phyloP scores from a whole-genome alignment of 2,888 invertebrate species.

The Latrodectus elegans region DNA sequence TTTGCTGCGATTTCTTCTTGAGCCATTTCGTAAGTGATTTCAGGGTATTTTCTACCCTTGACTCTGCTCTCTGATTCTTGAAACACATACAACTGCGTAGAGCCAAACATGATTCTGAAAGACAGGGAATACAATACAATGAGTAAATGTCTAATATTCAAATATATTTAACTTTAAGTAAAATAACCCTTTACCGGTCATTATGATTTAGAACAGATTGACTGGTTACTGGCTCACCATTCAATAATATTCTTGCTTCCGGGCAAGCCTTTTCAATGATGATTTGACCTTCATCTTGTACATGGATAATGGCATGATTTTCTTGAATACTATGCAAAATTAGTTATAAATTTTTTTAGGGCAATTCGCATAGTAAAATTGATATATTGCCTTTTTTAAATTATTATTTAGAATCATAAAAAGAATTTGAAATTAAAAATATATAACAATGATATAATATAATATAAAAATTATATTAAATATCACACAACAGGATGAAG shows the following conservation, averaged over 20 bases:
- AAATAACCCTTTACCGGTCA: slow-evolving; percentile 75
- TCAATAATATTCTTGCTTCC: slow-evolving; percentile 76
- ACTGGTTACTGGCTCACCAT: slow-evolving; percentile 77
- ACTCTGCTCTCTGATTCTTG: slow-evolving; percentile 75
- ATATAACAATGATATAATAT: too few relatives aligned
- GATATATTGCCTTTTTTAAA: too few relatives aligned
- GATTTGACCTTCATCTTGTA: slow-evolving; percentile 73
- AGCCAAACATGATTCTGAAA: slow-evolving; percentile 78
- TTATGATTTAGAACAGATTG: slow-evolving; percentile 77
- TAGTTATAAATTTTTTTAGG: too few relatives aligned
- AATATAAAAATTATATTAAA: too few relatives aligned
- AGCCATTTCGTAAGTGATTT: slow-evolving; percentile 77
- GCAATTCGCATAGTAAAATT: too few relatives aligned
- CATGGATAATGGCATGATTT: slow-evolving; percentile 75
- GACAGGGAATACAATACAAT: background rate
- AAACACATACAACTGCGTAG: slow-evolving; percentile 78
- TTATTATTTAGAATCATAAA: too few relatives aligned
- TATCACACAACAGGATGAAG: too few relatives aligned
- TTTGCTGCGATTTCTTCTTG: slow-evolving; percentile 78
- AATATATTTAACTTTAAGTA: background rate
- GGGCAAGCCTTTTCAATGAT: slow-evolving; percentile 74
- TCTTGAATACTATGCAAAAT: slow-evolving; percentile 75
- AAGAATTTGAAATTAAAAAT: too few relatives aligned
- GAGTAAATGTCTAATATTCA: background rate
- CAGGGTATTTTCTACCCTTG: slow-evolving; percentile 73